These are phyloP conservation scores for Pardalotus punctatus DNA, from an alignment of 2,113 vertebrate species.

Conservation along the genomic window DNA sequence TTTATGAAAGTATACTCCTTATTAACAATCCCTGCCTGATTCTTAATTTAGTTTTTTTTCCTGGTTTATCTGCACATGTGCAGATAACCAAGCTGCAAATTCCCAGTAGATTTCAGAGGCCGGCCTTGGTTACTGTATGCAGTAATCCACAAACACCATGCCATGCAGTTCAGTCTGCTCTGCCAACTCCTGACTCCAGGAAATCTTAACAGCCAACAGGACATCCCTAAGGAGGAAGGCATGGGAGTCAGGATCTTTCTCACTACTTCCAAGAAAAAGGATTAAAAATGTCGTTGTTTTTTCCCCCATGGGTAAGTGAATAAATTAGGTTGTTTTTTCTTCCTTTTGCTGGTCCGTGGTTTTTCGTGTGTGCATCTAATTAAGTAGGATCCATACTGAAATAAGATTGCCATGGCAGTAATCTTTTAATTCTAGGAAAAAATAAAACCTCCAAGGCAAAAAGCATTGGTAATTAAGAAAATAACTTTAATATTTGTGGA, in stretches of 20 bases:
- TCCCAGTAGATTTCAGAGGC: background rate
- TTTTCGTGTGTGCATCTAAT: background rate
- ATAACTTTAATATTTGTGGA: background rate
- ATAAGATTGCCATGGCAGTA: background rate
- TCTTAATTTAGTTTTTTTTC: background rate
- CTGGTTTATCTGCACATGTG: background rate
- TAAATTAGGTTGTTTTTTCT: background rate
- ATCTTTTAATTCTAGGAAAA: constrained; percentile 2
- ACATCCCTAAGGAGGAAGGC: background rate
- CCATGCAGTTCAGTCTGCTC: background rate
- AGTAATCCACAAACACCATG: background rate
- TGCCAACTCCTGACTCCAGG: background rate
- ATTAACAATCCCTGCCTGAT: background rate
- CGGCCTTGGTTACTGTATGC: background rate
- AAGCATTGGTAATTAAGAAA: background rate
- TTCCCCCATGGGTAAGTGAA: background rate
- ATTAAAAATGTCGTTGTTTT: background rate
- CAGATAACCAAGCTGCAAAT: background rate
- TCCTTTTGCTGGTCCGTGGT: background rate
- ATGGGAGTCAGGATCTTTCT: background rate
- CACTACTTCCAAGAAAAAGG: background rate
- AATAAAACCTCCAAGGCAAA: background rate
- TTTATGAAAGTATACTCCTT: background rate
- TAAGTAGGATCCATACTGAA: background rate
- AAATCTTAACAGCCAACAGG: background rate